Evolutionary conservation across 2,113 vertebrate genomes (phyloP).

Genomic region (Oreochromis spilurus): DNA sequence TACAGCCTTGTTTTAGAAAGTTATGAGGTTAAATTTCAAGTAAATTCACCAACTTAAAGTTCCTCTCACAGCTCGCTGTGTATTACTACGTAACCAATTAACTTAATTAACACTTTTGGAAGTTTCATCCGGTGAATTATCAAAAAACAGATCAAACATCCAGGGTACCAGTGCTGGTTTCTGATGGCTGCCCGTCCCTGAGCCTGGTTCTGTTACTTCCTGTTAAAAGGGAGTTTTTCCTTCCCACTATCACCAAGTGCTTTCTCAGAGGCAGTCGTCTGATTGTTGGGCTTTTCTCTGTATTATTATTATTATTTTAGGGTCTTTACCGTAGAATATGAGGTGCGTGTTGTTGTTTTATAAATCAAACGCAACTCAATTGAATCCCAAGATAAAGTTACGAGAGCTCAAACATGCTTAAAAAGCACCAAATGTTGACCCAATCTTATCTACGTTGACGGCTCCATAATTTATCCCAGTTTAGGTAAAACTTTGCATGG

Average conservation of each 20-base stretch:
- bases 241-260: neutral
- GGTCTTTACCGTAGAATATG: neutral
- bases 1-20: neutral
- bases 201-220: neutral
- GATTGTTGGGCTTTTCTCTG: too few relatives aligned
- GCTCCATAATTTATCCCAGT: neutral
- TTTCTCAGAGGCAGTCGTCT: neutral
- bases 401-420: neutral
- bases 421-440: neutral
- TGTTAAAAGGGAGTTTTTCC: neutral
- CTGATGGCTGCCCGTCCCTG: neutral
- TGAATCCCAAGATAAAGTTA: neutral
- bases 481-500: neutral
- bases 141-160: neutral
- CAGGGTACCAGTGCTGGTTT: neutral
- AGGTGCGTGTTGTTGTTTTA: rapidly evolving
- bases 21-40: neutral
- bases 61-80: neutral
- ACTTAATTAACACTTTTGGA: neutral
- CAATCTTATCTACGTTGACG: neutral
- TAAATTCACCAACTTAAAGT: neutral
- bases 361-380: neutral
- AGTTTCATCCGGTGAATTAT: neutral
- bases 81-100: neutral
- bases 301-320: neutral